These are phyloP conservation scores for Piprites chloris DNA, from an alignment of 2,113 vertebrate genomes.

Conservation along the genomic window DNA sequence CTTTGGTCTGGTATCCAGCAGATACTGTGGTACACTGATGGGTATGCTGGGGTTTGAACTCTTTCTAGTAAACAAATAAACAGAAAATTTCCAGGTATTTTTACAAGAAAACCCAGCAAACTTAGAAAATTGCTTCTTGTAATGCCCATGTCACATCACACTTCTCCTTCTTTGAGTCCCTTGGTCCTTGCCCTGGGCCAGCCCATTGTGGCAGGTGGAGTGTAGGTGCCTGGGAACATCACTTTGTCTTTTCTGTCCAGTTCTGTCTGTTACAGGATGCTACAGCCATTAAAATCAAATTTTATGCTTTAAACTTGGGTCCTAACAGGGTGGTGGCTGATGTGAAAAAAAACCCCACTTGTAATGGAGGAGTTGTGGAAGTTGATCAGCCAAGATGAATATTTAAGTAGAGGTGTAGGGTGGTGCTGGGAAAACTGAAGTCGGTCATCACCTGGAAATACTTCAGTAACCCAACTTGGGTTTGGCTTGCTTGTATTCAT, in stretches of 20 bases:
- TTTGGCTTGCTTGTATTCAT: neutral
- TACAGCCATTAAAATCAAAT: neutral
- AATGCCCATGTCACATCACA: neutral
- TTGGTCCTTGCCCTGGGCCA: neutral
- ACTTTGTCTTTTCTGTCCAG: neutral
- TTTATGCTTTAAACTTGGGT: neutral
- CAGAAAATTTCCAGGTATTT: neutral
- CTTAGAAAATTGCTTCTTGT: neutral
- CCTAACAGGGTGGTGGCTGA: neutral
- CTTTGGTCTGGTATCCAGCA: neutral
- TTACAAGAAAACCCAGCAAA: neutral
- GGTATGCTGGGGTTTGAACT: neutral
- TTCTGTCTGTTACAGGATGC: neutral
- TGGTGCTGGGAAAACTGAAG: neutral
- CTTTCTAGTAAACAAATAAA: neutral
- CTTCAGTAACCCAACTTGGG: neutral
- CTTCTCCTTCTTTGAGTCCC: neutral
- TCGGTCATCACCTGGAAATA: neutral
- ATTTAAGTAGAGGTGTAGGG: accelerated
- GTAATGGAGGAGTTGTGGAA: neutral
- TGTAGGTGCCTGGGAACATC: accelerated
- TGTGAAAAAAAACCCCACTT: neutral
- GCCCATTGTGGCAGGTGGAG: neutral
- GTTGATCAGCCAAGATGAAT: neutral
- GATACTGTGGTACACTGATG: neutral